Conservation (phyloP, 1,140 invertebrate genomes). For the Solenopsis invicta region DNA sequence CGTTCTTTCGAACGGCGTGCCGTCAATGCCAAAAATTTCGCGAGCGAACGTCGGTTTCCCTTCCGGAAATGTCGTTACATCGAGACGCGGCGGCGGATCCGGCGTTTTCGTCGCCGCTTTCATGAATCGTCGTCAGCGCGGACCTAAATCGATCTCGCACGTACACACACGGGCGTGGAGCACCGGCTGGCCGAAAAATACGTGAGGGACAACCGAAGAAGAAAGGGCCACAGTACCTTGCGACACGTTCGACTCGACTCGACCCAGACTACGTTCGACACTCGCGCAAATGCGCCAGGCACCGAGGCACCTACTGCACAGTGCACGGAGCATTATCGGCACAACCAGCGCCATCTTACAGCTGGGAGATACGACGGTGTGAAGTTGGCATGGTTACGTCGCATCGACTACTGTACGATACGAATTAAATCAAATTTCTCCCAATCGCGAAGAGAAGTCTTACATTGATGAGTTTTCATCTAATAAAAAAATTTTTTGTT, state of each 20-base stretch:
- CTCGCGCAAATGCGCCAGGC: conserved; percentile 47
- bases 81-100: conserved; percentile 13
- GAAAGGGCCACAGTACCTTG: background rate
- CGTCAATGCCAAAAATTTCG: conserved; percentile 60
- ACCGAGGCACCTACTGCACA: conserved; percentile 1
- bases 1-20: conserved; percentile 49
- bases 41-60: conserved; percentile 30
- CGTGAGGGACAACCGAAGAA: background rate
- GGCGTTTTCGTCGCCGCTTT: background rate
- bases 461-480: background rate
- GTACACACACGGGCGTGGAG: background rate
- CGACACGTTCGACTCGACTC: conserved; percentile 9
- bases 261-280: background rate
- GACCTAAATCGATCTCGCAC: background rate
- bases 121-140: conserved; percentile 16
- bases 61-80: conserved; percentile 71
- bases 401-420: background rate
- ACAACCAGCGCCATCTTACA: background rate
- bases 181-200: conserved; percentile 3
- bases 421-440: background rate
- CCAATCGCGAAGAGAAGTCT: background rate
- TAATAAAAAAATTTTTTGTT: background rate
- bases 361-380: background rate
- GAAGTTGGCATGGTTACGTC: background rate
- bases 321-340: conserved; percentile 25